Evolutionary conservation across 1,140 invertebrate genomes (phyloP).

Genomic region (Stenopsyche tienmushanensis): DNA sequence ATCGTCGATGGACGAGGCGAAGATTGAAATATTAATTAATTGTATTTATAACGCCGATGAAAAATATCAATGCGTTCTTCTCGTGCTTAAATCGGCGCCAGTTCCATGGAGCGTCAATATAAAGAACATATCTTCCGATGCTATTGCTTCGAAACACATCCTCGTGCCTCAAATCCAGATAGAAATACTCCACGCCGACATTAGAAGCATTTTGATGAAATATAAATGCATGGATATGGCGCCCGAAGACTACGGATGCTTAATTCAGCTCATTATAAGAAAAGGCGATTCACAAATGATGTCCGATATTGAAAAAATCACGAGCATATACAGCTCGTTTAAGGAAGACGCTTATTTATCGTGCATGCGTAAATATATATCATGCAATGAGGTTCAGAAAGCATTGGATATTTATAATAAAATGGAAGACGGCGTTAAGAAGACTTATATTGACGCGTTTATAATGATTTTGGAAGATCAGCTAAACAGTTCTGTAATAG

Average conservation of each 20-base stretch:
- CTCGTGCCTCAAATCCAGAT: slow-evolving; percentile 16
- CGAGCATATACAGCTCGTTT: slow-evolving; percentile 27
- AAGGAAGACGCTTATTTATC: slow-evolving; percentile 36
- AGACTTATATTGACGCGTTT: slow-evolving; percentile 20
- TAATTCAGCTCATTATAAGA: slow-evolving; percentile 31
- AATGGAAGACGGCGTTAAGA: slow-evolving; percentile 31
- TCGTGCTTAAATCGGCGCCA: slow-evolving; percentile 32
- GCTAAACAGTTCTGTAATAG: slow-evolving; percentile 2
- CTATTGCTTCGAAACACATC: slow-evolving; percentile 11
- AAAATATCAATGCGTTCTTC: slow-evolving; percentile 28
- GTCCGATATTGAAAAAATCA: slow-evolving; percentile 37
- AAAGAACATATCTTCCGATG: slow-evolving; percentile 20
- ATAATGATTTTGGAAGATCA: slow-evolving; percentile 33
- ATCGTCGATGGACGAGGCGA: slow-evolving; percentile 33
- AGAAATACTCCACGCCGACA: slow-evolving; percentile 32
- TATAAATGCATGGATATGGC: slow-evolving; percentile 35
- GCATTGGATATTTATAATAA: slow-evolving; percentile 29
- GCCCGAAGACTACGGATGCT: slow-evolving; percentile 34
- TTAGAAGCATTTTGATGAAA: slow-evolving; percentile 36
- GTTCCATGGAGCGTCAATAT: slow-evolving; percentile 35
- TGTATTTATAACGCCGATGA: slow-evolving; percentile 33
- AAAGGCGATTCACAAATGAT: slow-evolving; percentile 35
- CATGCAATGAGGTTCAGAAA: slow-evolving; percentile 20
- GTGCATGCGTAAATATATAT: slow-evolving; percentile 32
- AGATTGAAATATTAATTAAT: slow-evolving; percentile 37